Conservation (phyloP, 2,797 vertebrate species). For the Lates japonicus region DNA sequence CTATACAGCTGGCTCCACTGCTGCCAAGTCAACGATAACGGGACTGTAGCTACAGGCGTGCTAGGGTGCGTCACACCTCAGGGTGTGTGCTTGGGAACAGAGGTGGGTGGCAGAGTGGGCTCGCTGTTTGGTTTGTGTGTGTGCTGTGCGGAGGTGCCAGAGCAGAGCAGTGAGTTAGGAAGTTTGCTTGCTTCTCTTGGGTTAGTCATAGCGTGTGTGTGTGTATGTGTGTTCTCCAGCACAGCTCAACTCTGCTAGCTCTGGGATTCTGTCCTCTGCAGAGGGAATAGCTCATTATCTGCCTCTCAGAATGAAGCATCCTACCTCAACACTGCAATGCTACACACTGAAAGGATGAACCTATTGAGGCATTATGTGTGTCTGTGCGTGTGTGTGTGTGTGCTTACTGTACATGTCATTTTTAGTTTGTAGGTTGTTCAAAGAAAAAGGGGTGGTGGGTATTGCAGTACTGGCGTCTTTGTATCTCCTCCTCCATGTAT, state of each 20-base stretch:
- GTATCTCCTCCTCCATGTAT: conserved; percentile 2
- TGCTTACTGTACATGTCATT: not conserved
- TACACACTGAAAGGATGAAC: conserved; percentile 40
- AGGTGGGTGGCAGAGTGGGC: conserved; percentile 81
- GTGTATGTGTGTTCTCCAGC: conserved; percentile 15
- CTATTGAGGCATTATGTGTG: conserved; percentile 39
- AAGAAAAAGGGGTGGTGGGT: not conserved
- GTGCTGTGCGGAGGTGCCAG: conserved; percentile 32
- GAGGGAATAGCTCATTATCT: conserved; percentile 71
- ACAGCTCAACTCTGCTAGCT: conserved; percentile 37
- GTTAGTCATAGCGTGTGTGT: conserved; percentile 17
- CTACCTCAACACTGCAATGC: conserved; percentile 59
- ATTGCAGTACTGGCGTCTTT: conserved; percentile 3
- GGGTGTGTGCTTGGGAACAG: conserved; percentile 42
- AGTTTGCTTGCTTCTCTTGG: conserved; percentile 36
- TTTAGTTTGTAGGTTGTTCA: conserved; percentile 8
- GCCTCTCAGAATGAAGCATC: conserved; percentile 51
- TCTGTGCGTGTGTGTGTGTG: conserved; percentile 31
- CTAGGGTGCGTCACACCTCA: conserved; percentile 42
- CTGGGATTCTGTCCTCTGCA: conserved; percentile 40
- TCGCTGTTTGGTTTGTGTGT: conserved; percentile 40
- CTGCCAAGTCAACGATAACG: conserved; percentile 57
- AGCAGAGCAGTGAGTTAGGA: conserved; percentile 24
- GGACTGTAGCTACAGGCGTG: conserved; percentile 27
- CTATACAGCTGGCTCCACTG: conserved; percentile 48